These are phyloP conservation scores for Nothocercus nigrocapillus DNA, from an alignment of 2,113 vertebrate genomes.

Conservation along the genomic window DNA sequence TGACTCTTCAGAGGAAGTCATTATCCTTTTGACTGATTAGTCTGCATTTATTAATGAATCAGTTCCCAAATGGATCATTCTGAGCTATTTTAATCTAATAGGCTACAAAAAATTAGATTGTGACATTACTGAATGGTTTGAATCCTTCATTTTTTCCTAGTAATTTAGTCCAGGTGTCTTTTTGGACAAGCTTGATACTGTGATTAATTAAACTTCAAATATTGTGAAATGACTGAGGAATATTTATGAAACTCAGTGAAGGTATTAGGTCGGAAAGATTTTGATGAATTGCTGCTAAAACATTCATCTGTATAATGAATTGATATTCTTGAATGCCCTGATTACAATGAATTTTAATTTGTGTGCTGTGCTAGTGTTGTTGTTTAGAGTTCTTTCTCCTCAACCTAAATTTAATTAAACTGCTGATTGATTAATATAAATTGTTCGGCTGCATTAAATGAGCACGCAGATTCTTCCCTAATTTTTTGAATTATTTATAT, in stretches of 20 bases:
- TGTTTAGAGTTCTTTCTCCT: constrained; percentile 33
- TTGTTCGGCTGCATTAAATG: not conserved
- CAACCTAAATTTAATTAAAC: constrained; percentile 56
- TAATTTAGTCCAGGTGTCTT: constrained; percentile 20
- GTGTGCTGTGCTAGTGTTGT: not conserved
- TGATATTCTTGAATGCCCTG: constrained; percentile 17
- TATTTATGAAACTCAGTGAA: constrained; percentile 14
- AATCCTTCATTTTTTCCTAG: not conserved
- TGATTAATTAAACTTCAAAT: constrained; percentile 64
- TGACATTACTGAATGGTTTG: not conserved
- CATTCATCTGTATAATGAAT: constrained; percentile 39
- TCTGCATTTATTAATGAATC: constrained; percentile 19
- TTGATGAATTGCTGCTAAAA: constrained; percentile 58
- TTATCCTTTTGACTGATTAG: constrained; percentile 22
- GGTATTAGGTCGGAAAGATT: constrained; percentile 28
- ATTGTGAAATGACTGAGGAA: constrained; percentile 38
- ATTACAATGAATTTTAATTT: constrained; percentile 52
- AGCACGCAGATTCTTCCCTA: not conserved
- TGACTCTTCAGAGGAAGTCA: not conserved
- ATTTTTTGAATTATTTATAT: not conserved
- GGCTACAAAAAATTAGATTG: not conserved
- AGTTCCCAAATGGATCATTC: not conserved
- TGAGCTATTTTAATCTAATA: constrained; percentile 1
- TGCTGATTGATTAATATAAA: not conserved
- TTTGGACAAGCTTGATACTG: constrained; percentile 32